phyloP scores from a whole-genome alignment of 1,140 invertebrate species.

The Lordiphosa mommai region DNA sequence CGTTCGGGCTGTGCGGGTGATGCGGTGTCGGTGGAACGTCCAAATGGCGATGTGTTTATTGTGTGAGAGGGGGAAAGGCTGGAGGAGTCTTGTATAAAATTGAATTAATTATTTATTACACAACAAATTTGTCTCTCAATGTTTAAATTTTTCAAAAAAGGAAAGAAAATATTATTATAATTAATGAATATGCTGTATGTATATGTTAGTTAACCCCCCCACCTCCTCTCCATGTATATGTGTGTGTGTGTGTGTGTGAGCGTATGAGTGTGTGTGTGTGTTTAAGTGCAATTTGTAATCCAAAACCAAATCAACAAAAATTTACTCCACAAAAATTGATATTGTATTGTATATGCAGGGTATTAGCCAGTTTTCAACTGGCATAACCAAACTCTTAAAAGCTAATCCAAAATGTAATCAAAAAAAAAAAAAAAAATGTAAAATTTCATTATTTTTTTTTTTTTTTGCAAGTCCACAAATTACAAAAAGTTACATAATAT shows the following conservation, averaged over 20 bases:
- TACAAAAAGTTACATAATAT: no score
- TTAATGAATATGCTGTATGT: slow-evolving; percentile 3
- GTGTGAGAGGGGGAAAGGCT: slow-evolving; percentile 38
- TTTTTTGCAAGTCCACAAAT: no score
- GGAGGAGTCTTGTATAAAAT: slow-evolving; percentile 22
- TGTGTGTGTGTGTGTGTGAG: no score
- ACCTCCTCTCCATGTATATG: slow-evolving; percentile 30
- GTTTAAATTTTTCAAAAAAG: slow-evolving; percentile 17
- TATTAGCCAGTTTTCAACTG: no score
- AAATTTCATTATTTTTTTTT: no score
- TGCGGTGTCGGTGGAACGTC: slow-evolving; percentile 34
- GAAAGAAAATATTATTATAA: slow-evolving; percentile 6
- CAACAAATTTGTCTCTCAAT: slow-evolving; percentile 20
- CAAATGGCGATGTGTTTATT: slow-evolving; percentile 68
- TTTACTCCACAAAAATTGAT: slow-evolving; percentile 6
- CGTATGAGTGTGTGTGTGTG: slow-evolving; percentile 6
- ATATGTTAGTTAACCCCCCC: slow-evolving; percentile 1
- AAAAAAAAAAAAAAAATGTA: no score
- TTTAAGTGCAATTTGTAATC: slow-evolving; percentile 68
- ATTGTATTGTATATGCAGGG: not conserved
- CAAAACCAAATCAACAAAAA: slow-evolving; percentile 9
- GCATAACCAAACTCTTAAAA: no score
- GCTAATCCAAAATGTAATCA: not conserved
- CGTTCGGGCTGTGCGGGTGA: slow-evolving; percentile 50
- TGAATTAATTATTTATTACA: slow-evolving; percentile 55